Evolutionary conservation across 2,888 invertebrate genomes (phyloP).

Genomic region (Hoplodrina blanda): DNA sequence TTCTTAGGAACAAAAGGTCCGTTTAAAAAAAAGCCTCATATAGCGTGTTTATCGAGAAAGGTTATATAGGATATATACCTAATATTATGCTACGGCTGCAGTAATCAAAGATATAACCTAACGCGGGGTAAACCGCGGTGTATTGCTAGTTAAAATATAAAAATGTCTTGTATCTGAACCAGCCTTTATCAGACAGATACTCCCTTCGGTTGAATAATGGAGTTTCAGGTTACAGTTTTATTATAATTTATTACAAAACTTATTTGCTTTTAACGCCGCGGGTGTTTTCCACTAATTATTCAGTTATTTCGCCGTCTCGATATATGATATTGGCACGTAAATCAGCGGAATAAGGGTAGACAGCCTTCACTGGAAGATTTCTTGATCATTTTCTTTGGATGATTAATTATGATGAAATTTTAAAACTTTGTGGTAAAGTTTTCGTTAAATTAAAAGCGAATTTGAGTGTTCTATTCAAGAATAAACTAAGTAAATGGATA

Average conservation of each 20-base stretch:
- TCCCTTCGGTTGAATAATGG: conserved; percentile 72
- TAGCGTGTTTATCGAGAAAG: too few relatives aligned
- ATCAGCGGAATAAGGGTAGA: conserved; percentile 57
- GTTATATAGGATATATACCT: too few relatives aligned
- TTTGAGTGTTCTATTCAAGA: background rate
- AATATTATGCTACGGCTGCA: too few relatives aligned
- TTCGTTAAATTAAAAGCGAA: conserved; percentile 2
- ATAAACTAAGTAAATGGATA: background rate
- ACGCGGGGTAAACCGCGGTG: too few relatives aligned
- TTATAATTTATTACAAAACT: conserved; percentile 77
- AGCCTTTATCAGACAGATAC: conserved; percentile 60
- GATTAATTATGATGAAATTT: conserved; percentile 31
- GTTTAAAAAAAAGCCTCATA: too few relatives aligned
- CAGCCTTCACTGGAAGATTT: conserved; percentile 26
- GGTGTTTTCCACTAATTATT: conserved; percentile 70
- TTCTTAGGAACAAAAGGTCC: too few relatives aligned
- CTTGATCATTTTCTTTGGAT: conserved; percentile 45
- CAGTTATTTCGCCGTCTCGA: conserved; percentile 67
- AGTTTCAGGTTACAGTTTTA: conserved; percentile 73
- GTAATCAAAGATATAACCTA: too few relatives aligned
- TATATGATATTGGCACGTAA: conserved; percentile 70
- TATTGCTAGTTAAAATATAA: background rate
- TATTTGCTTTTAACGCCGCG: conserved; percentile 73
- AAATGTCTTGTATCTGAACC: conserved; percentile 12
- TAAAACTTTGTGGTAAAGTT: background rate